Evolutionary conservation across 2,113 vertebrate genomes (phyloP), one percentile per base, ranked within the genome.

Genomic region (Actenoides lindsayi): DNA sequence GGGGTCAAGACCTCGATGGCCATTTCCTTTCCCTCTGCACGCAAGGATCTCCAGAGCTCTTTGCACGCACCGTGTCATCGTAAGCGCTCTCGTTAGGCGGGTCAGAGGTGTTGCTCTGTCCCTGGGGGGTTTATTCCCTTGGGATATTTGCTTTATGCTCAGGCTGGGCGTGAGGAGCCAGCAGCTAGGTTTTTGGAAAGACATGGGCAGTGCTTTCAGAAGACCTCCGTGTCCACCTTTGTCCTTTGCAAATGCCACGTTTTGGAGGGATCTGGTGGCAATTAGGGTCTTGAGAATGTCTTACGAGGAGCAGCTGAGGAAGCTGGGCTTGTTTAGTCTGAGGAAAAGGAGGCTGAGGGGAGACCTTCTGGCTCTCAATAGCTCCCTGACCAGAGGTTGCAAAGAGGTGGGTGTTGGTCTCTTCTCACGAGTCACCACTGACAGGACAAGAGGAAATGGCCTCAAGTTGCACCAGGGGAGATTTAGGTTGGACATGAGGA

Each of bases 191-290:
- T 87, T 79, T 77, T 46, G 62, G 35, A 41, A 44, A 57, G n/a
- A 17, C 2, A 2, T 1, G 13, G 39, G 25, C 60, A 56, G 19
- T 20, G 60, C 23, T 65, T 83, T 57, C 9, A 13, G 21, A 11
- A 87, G 13, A n/a, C 15, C 10, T 42, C 7, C 0, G 0, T 2
- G 8, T 83, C 51, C 46, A 3, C 25, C 44, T 75, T 48, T 59
- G 59, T 56, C 28, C 11, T 64, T 30, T 83, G 57, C 18, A 46
- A n/a, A 82, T 67, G n/a, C 23, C 3, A 0, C 2, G 0, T 74
- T 91, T 89, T 33, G 16, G 50, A 69, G 54, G 18, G 35, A 5
- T 77, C 44, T 74, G 68, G 16, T 80, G 48, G 57, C 51, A 28
- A 13, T 27, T 50, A 23, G 50, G 50, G 50, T 50, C 50, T 25